Evolutionary conservation across 2,113 vertebrate species (phyloP).

Genomic region (Gadus chalcogrammus): DNA sequence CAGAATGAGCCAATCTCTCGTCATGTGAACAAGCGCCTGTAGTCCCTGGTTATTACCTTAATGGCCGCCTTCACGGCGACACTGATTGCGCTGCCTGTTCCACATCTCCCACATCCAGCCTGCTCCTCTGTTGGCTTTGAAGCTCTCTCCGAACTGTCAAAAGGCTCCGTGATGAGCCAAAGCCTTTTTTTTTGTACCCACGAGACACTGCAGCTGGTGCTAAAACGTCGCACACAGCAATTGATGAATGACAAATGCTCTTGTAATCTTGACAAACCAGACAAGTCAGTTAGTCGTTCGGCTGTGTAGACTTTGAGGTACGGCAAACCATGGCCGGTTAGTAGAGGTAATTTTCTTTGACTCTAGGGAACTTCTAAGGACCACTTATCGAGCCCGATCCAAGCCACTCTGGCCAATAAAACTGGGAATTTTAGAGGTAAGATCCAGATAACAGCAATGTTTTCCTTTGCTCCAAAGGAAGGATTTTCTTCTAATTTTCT

Average conservation of each 20-base stretch:
- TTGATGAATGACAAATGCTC: slow-evolving; percentile 29
- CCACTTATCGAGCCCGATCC: slow-evolving; percentile 17
- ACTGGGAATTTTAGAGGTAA: slow-evolving; percentile 57
- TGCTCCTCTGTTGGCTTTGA: slow-evolving; percentile 11
- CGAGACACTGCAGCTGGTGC: slow-evolving; percentile 18
- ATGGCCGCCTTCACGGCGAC: slow-evolving; percentile 36
- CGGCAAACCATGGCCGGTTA: background rate
- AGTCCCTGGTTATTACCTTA: slow-evolving; percentile 41
- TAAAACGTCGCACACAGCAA: slow-evolving; percentile 13
- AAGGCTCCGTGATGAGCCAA: slow-evolving; percentile 10
- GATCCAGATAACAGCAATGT: slow-evolving; percentile 25
- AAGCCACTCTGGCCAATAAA: slow-evolving; percentile 28
- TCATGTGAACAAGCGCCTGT: slow-evolving; percentile 29
- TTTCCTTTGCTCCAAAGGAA: slow-evolving; percentile 22
- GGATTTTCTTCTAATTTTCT: too few species aligned
- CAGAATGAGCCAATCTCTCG: slow-evolving; percentile 49
- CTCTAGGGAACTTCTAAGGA: slow-evolving; percentile 21
- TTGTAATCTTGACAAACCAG: slow-evolving; percentile 61
- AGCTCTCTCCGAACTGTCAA: slow-evolving; percentile 11
- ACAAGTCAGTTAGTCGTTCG: slow-evolving; percentile 32
- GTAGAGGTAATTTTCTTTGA: slow-evolving; percentile 27
- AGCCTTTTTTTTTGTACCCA: slow-evolving; percentile 17
- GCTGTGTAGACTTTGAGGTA: slow-evolving; percentile 7
- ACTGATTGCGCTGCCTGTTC: slow-evolving; percentile 25
- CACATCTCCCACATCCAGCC: slow-evolving; percentile 20